These are phyloP conservation scores for Mastomys coucha DNA, from an alignment of 2,113 vertebrate species.

Conservation along the genomic window DNA sequence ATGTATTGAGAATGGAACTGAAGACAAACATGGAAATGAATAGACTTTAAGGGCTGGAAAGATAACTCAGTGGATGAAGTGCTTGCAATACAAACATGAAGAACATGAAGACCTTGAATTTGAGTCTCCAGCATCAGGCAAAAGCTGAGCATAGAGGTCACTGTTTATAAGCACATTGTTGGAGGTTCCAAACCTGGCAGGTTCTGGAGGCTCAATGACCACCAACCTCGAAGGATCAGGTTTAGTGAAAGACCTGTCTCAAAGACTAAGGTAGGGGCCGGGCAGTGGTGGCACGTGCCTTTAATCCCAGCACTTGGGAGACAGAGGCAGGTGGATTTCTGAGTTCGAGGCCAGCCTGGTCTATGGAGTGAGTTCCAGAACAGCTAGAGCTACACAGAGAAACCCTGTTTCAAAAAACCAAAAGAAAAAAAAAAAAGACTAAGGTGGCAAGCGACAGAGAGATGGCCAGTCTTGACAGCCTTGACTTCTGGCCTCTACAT, in stretches of 20 bases:
- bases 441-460: not conserved
- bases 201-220: not conserved
- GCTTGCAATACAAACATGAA: not conserved
- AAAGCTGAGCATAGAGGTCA: not conserved
- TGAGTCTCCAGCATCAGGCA: not conserved
- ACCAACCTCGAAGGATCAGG: too few relatives aligned
- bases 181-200: not conserved
- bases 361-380: too few relatives aligned
- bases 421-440: not conserved
- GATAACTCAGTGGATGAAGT: not conserved
- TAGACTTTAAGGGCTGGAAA: not conserved
- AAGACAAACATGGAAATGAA: not conserved
- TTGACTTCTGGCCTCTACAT: not conserved
- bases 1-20: not conserved
- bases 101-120: not conserved
- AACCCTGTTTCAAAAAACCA: too few relatives aligned
- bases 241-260: too few relatives aligned
- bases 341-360: too few relatives aligned
- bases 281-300: too few relatives aligned
- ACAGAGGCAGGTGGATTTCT: too few relatives aligned
- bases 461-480: not conserved
- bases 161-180: not conserved
- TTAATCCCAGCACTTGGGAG: too few relatives aligned
- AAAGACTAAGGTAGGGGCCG: too few relatives aligned
- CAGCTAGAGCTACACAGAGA: too few relatives aligned